Evolutionary conservation across 1,140 invertebrate species (phyloP).

Genomic region (Centruroides vittatus): DNA sequence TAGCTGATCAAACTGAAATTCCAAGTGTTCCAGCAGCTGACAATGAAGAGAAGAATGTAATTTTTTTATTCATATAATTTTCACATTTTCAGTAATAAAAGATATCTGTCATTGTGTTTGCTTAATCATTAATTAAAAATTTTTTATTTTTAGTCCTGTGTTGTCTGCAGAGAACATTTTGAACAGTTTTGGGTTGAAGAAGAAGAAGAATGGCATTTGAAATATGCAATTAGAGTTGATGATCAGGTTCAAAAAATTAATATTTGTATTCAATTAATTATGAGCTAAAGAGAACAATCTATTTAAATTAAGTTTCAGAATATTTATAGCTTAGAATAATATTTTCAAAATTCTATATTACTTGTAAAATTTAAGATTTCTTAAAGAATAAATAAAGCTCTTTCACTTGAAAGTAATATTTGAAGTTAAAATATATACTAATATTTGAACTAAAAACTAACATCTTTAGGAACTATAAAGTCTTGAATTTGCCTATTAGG

Average conservation of each 20-base stretch:
- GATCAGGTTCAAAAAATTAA: slow-evolving; percentile 31
- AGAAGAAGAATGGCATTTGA: slow-evolving; percentile 86
- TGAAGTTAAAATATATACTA: too few relatives aligned
- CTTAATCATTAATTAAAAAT: not conserved
- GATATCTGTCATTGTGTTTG: not conserved
- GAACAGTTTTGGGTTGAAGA: slow-evolving; percentile 91
- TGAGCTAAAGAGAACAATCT: too few relatives aligned
- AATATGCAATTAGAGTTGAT: slow-evolving; percentile 60
- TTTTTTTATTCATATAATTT: not conserved
- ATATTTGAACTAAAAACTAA: too few relatives aligned
- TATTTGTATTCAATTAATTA: too few relatives aligned
- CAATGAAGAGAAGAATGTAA: slow-evolving; percentile 24
- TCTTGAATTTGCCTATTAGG: too few relatives aligned
- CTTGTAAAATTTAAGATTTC: too few relatives aligned
- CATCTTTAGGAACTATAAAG: too few relatives aligned
- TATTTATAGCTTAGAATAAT: too few relatives aligned
- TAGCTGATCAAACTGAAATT: slow-evolving; percentile 21
- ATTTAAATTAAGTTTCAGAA: too few relatives aligned
- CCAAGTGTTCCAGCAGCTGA: slow-evolving; percentile 26
- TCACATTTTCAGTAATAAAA: not conserved
- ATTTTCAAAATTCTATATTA: too few relatives aligned
- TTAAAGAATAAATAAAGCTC: too few relatives aligned
- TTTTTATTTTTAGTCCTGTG: slow-evolving; percentile 41
- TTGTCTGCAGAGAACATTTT: slow-evolving; percentile 79
- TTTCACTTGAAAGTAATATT: too few relatives aligned